These are phyloP conservation scores for Megaceryle torquata DNA, from an alignment of 2,113 vertebrate species.

Conservation along the genomic window DNA sequence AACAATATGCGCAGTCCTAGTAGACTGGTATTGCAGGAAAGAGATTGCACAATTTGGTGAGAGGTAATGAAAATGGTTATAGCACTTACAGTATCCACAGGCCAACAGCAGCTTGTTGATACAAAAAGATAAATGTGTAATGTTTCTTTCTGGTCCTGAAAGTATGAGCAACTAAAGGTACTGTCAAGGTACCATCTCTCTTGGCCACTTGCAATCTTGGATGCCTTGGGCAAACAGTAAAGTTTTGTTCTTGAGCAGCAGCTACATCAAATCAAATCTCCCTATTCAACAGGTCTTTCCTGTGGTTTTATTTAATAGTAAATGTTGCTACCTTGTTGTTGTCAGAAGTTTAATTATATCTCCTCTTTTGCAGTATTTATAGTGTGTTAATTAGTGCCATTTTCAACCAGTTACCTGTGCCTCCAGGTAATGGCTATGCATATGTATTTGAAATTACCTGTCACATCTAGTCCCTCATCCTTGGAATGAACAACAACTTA, in stretches of 20 bases:
- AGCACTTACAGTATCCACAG: neutral
- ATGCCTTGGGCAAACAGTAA: neutral
- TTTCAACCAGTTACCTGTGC: neutral
- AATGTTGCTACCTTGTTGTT: neutral
- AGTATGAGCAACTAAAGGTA: neutral
- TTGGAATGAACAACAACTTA: neutral
- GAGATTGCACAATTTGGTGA: neutral
- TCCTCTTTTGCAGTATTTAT: neutral
- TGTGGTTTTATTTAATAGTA: neutral
- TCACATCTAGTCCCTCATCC: neutral
- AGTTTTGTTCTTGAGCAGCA: neutral
- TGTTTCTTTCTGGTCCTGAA: neutral
- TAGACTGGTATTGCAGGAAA: neutral
- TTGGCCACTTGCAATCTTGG: accelerated
- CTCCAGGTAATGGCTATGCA: neutral
- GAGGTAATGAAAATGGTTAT: neutral
- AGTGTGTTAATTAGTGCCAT: neutral
- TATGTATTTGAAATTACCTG: neutral
- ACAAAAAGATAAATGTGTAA: neutral
- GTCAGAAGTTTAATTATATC: neutral
- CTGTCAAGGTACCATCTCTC: too few species aligned
- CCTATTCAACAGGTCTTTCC: neutral
- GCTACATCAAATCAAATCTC: neutral
- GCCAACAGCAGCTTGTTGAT: accelerated
- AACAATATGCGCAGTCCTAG: accelerated